phyloP scores from a whole-genome alignment of 2,888 invertebrate species.

The Drosophila flavopinicola region DNA sequence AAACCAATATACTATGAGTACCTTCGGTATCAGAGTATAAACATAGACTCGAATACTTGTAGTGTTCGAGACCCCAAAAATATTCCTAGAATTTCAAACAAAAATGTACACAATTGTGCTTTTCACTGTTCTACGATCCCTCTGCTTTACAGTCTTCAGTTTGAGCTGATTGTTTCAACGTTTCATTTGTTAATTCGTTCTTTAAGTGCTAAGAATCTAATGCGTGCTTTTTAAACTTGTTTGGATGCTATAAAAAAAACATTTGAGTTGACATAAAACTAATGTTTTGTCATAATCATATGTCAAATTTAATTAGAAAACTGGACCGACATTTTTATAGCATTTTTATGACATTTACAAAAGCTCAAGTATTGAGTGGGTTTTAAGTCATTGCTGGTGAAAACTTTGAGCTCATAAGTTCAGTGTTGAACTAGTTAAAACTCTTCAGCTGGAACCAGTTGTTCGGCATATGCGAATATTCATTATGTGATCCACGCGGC shows the following conservation, averaged over 20 bases:
- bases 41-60: no score
- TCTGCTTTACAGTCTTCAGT: not conserved
- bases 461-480: slow-evolving; percentile 18
- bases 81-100: no score
- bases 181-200: no score
- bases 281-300: slow-evolving; percentile 13
- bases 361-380: not conserved
- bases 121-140: no score
- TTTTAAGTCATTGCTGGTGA: not conserved
- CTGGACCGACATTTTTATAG: not conserved
- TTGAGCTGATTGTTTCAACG: not conserved
- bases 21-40: no score
- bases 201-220: not conserved
- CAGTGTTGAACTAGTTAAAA: slow-evolving; percentile 19
- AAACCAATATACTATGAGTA: no score
- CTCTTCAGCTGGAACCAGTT: slow-evolving; percentile 10
- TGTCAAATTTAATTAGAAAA: not conserved
- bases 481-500: slow-evolving; percentile 7
- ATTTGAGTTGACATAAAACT: slow-evolving; percentile 9
- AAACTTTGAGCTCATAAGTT: not conserved
- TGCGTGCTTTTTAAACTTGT: no score
- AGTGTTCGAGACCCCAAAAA: no score
- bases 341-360: not conserved
- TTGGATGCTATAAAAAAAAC: slow-evolving; percentile 13
- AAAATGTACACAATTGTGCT: no score